Evolutionary conservation across 2,888 invertebrate genomes (phyloP).

Genomic region (Epinotia nisella): DNA sequence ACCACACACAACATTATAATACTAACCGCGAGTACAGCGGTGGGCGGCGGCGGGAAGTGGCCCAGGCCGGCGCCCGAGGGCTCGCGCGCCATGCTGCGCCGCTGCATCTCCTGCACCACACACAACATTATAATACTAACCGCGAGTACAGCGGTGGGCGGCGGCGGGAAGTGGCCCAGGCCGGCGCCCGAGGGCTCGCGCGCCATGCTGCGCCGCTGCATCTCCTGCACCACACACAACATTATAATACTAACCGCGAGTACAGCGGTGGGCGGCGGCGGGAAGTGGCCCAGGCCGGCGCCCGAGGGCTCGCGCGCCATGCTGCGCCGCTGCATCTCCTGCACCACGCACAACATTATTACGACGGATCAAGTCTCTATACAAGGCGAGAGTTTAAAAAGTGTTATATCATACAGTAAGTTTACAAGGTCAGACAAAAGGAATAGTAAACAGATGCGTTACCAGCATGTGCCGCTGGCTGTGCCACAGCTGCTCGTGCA

Average conservation of each 20-base stretch:
- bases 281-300: too few relatives aligned
- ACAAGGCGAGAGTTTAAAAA: too few relatives aligned
- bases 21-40: conserved; percentile 60
- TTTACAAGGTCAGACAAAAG: too few relatives aligned
- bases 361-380: too few relatives aligned
- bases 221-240: conserved; percentile 61
- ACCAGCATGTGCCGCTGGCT: conserved; percentile 88
- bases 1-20: neutral
- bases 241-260: conserved; percentile 49
- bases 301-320: conserved; percentile 66
- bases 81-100: conserved; percentile 76
- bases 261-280: too few relatives aligned
- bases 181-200: conserved; percentile 54
- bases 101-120: conserved; percentile 73
- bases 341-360: conserved; percentile 8
- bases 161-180: too few relatives aligned
- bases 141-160: neutral
- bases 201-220: conserved; percentile 79
- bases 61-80: conserved; percentile 53
- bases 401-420: too few relatives aligned
- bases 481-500: conserved; percentile 90
- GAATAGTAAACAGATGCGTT: conserved; percentile 40
- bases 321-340: conserved; percentile 81
- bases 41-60: conserved; percentile 54
- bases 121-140: conserved; percentile 29